Evolutionary conservation across 2,797 vertebrate genomes (phyloP).

Genomic region (Carapus acus): DNA sequence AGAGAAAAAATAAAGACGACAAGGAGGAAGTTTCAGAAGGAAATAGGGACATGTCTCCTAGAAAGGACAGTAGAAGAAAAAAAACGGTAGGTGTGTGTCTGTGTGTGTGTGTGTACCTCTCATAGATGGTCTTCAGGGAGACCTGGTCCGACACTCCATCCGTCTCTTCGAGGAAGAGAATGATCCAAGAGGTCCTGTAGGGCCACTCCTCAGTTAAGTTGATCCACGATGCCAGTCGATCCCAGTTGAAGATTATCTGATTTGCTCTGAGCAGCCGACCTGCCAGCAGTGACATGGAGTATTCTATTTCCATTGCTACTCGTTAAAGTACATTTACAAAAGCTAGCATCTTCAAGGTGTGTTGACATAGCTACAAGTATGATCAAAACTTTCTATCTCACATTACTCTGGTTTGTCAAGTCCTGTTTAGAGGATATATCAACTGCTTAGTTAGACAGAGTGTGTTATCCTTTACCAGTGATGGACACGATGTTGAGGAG

Average conservation of each 20-base stretch:
- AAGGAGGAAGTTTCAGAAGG: not conserved
- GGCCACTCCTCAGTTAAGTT: constrained; percentile 99
- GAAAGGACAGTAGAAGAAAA: too few relatives aligned
- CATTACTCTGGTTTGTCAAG: too few relatives aligned
- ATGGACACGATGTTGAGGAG: constrained; percentile 97
- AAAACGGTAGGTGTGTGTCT: not conserved
- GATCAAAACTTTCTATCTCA: too few relatives aligned
- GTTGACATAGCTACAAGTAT: too few relatives aligned
- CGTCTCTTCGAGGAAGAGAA: constrained; percentile 91
- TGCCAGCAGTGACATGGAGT: constrained; percentile 42
- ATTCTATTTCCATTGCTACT: constrained; percentile 1
- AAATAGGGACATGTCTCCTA: not conserved
- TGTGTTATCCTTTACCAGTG: constrained; percentile 74
- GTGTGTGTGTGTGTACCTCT: constrained; percentile 74
- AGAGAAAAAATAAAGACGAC: too few relatives aligned
- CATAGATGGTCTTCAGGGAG: constrained; percentile 89
- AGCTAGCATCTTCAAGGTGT: too few relatives aligned
- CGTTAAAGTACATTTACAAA: too few relatives aligned
- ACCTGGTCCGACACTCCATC: constrained; percentile 87
- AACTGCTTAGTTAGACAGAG: too few relatives aligned
- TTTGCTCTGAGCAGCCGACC: constrained; percentile 93
- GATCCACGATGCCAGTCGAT: constrained; percentile 96
- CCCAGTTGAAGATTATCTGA: constrained; percentile 97
- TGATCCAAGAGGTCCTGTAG: constrained; percentile 96
- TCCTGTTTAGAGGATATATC: too few relatives aligned